Percentiles rank a stretch among this genome's conserved stretches.
Conservation (phyloP, 35 echinoderm and acorn worm species). For the Lytechinus pictus region DNA sequence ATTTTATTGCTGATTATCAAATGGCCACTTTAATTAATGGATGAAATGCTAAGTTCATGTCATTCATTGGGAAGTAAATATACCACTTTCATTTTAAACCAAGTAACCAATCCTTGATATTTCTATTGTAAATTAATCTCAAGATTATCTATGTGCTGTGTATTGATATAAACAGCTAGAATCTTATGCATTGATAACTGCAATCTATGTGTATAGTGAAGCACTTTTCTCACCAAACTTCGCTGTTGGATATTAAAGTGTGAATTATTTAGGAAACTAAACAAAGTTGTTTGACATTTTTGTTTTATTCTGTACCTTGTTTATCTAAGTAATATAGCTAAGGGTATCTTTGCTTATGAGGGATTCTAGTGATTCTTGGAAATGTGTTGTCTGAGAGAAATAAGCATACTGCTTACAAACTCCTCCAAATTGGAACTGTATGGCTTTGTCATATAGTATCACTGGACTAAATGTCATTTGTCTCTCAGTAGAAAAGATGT, state of each 20-base stretch:
- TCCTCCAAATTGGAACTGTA: too few species aligned
- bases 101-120: background rate
- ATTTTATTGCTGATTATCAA: background rate
- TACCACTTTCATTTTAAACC: too few species aligned
- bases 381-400: too few species aligned
- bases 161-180: background rate
- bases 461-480: too few species aligned
- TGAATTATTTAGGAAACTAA: conserved; percentile 30
- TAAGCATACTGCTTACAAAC: too few species aligned
- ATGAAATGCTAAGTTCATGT: too few species aligned
- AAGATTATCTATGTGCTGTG: background rate
- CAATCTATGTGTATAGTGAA: conserved; percentile 29
- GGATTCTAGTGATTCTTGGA: too few species aligned
- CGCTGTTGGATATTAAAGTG: conserved; percentile 22
- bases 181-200: conserved; percentile 11
- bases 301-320: background rate
- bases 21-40: too few species aligned
- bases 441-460: too few species aligned
- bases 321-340: background rate
- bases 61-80: too few species aligned
- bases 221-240: conserved; percentile 11
- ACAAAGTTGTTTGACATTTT: background rate
- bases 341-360: too few species aligned
- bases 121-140: background rate
- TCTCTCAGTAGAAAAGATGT: background rate